These are phyloP conservation scores for Schizopygopsis pylzovi DNA, from an alignment of 2,797 vertebrate genomes.

Conservation along the genomic window DNA sequence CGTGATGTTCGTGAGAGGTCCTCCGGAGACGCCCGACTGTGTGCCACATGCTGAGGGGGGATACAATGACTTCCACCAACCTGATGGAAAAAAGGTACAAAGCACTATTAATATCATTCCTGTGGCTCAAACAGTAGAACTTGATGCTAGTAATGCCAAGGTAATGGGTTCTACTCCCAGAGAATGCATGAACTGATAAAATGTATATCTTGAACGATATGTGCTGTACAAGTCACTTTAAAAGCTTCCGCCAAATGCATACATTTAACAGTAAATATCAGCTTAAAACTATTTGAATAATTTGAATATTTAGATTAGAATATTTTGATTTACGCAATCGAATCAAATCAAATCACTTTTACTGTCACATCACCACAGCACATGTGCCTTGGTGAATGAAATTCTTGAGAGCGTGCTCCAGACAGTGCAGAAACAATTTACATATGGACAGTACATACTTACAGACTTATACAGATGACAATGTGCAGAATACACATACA, in stretches of 20 bases:
- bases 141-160: background rate
- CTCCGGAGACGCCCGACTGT: conserved; percentile 81
- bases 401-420: no score
- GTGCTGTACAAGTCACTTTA: background rate
- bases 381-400: no score
- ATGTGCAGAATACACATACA: no score
- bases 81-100: conserved; percentile 62
- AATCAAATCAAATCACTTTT: no score
- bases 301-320: background rate
- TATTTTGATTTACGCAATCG: background rate
- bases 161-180: background rate
- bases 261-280: background rate
- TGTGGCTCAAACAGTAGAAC: background rate
- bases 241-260: background rate
- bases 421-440: no score
- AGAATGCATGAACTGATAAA: background rate
- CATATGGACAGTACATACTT: no score
- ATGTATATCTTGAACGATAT: background rate
- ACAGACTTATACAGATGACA: no score
- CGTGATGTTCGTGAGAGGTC: conserved; percentile 84
- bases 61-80: conserved; percentile 77
- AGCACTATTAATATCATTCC: conserved; percentile 1
- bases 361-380: no score
- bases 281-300: background rate
- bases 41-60: conserved; percentile 77